phyloP scores from a whole-genome alignment of 30 jellyfish, hydroid and myxozoan species.

The Pelagia noctiluca region DNA sequence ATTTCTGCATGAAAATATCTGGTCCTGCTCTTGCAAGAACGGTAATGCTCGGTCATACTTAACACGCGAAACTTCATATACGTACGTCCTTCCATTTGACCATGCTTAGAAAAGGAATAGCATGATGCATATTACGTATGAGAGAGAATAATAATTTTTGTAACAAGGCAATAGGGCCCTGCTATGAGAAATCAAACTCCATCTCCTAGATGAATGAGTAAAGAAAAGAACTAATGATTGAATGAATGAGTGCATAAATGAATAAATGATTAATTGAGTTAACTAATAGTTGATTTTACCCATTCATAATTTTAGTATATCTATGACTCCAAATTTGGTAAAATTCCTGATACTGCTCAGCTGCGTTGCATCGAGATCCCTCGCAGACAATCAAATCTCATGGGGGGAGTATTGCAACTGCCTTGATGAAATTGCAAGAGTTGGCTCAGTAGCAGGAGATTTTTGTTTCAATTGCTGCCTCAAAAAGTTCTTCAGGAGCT shows the following conservation, averaged over 20 bases:
- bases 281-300: too few species aligned
- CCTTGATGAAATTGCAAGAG: constrained; percentile 9
- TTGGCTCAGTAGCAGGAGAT: constrained; percentile 4
- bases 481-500: constrained; percentile 12
- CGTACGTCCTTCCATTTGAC: too few species aligned
- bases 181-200: too few species aligned
- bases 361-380: constrained; percentile 16
- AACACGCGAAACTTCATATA: too few species aligned
- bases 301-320: neutral
- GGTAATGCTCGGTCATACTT: too few species aligned
- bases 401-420: constrained; percentile 7
- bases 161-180: too few species aligned
- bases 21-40: too few species aligned
- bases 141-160: too few species aligned
- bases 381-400: neutral
- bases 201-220: neutral
- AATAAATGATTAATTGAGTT: neutral
- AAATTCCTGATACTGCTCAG: constrained; percentile 12
- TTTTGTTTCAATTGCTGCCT: constrained; percentile 7
- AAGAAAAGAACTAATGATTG: neutral
- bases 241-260: neutral
- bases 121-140: too few species aligned
- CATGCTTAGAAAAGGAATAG: too few species aligned
- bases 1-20: too few species aligned
- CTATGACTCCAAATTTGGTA: constrained; percentile 4